These are phyloP conservation scores for Acanthosepion esculentum DNA, from an alignment of 2,888 invertebrate species.

Conservation along the genomic window DNA sequence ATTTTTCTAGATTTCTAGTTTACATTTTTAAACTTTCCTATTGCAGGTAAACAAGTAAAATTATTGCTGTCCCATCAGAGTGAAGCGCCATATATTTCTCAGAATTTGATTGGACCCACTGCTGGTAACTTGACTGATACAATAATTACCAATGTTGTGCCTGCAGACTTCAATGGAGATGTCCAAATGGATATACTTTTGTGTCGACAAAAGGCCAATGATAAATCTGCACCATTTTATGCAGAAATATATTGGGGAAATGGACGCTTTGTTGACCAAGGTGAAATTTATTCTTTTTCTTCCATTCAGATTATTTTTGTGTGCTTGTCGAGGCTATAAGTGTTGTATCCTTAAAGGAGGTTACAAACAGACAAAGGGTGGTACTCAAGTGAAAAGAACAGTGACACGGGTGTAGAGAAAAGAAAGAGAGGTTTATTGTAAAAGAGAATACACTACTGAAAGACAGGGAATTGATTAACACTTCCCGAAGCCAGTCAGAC, in stretches of 20 bases:
- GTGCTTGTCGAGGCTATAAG: too few relatives aligned
- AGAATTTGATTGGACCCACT: conserved; percentile 52
- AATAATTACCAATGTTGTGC: conserved; percentile 83
- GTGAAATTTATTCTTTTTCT: neutral
- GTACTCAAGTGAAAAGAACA: too few relatives aligned
- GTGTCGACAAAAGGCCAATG: conserved; percentile 41
- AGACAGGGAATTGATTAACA: too few relatives aligned
- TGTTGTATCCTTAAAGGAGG: too few relatives aligned
- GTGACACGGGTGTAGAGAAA: too few relatives aligned
- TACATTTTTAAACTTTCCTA: conserved; percentile 45
- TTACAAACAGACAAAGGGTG: too few relatives aligned
- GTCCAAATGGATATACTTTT: conserved; percentile 93
- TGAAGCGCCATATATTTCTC: conserved; percentile 53
- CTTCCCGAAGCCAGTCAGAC: too few relatives aligned
- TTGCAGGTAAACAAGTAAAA: conserved; percentile 58
- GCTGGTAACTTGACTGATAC: conserved; percentile 50
- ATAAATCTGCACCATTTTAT: conserved; percentile 49
- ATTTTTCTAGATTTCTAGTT: too few relatives aligned
- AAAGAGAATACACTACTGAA: too few relatives aligned
- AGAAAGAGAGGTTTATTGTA: too few relatives aligned
- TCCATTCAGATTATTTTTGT: neutral
- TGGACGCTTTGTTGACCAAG: conserved; percentile 44
- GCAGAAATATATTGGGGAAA: conserved; percentile 65
- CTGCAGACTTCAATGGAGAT: conserved; percentile 96
- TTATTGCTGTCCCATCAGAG: conserved; percentile 61